Evolutionary conservation across 2,888 invertebrate genomes (phyloP).

Genomic region (Hypomecis punctinalis): DNA sequence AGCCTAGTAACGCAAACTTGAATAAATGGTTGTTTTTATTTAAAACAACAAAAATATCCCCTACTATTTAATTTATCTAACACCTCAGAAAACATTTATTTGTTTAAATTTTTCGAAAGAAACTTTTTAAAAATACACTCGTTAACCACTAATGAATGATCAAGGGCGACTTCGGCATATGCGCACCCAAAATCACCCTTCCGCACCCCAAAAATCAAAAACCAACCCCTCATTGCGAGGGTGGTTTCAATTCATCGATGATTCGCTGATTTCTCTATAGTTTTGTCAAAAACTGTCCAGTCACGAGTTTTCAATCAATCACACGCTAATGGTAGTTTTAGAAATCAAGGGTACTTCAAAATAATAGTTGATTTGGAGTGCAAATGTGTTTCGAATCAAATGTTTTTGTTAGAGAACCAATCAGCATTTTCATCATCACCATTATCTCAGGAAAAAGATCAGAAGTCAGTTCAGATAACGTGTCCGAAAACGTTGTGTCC

Average conservation of each 20-base stretch:
- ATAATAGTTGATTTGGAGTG: conserved; percentile 25
- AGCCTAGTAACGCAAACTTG: too few species aligned
- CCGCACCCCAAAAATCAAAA: conserved; percentile 35
- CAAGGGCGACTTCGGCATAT: conserved; percentile 39
- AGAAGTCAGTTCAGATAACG: too few species aligned
- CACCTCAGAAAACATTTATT: too few species aligned
- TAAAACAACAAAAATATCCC: too few species aligned
- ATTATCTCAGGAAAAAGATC: too few species aligned
- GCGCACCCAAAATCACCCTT: conserved; percentile 39
- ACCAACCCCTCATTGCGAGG: conserved; percentile 39
- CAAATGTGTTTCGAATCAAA: conserved; percentile 16
- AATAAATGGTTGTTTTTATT: too few species aligned
- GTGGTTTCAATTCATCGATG: conserved; percentile 37
- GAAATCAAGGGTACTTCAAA: conserved; percentile 36
- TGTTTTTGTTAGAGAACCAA: conserved; percentile 13
- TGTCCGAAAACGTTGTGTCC: too few species aligned
- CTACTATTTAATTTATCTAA: too few species aligned
- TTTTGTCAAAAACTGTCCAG: conserved; percentile 43
- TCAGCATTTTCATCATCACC: neutral
- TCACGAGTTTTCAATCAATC: conserved; percentile 46
- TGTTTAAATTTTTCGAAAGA: neutral
- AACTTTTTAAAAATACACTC: neutral
- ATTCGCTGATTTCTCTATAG: conserved; percentile 42
- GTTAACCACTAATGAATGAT: conserved; percentile 37
- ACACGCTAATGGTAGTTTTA: conserved; percentile 34